phyloP scores from a whole-genome alignment of 2,888 invertebrate genomes.

The Dynastes maya region DNA sequence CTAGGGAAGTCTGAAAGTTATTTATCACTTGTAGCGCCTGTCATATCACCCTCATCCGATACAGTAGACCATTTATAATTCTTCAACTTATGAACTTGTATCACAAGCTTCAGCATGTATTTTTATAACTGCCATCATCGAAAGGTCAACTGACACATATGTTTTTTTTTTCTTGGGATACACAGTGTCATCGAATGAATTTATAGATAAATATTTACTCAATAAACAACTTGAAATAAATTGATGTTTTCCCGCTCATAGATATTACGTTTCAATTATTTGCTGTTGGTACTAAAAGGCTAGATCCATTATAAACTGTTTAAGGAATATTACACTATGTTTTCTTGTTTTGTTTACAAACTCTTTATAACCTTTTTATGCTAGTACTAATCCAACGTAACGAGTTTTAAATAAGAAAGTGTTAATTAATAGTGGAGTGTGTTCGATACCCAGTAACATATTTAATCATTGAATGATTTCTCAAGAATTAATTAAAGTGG shows the following conservation, averaged over 20 bases:
- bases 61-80: conserved; percentile 52
- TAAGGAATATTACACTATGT: no score
- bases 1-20: conserved; percentile 48
- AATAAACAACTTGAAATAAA: conserved; percentile 16
- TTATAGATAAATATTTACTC: conserved; percentile 38
- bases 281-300: no score
- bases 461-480: no score
- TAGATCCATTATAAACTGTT: no score
- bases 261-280: no score
- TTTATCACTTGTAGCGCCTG: conserved; percentile 52
- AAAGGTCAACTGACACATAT: conserved; percentile 41
- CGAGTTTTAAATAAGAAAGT: no score
- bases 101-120: conserved; percentile 51
- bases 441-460: no score
- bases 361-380: no score
- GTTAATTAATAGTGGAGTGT: no score
- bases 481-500: conserved; percentile 6
- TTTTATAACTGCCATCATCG: conserved; percentile 38
- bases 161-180: conserved; percentile 17
- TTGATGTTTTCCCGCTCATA: neutral
- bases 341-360: no score
- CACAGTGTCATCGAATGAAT: conserved; percentile 7
- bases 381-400: no score
- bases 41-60: conserved; percentile 50
- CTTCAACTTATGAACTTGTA: conserved; percentile 53